Evolutionary conservation across 2,888 invertebrate genomes (phyloP), one percentile per base, ranked within the genome.

Genomic region (Embidobia sp.): DNA sequence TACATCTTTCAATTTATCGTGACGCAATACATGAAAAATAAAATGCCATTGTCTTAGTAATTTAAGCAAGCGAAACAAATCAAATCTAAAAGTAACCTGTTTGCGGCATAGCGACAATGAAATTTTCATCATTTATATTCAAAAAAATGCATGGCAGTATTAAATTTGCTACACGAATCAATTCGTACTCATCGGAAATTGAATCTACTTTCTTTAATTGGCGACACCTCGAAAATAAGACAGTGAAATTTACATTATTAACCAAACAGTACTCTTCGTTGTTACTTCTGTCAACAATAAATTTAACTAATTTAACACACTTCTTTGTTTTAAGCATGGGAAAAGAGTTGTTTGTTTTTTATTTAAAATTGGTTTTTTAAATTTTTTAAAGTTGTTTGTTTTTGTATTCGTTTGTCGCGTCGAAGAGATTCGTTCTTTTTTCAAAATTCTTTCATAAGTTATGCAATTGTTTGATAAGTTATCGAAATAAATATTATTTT

Each of bases 221-320:
- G 13, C 7, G 10, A 26, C 40, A 40, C n/a, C n/a, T n/a, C 18
- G 40, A 8, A 19, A 59, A 27, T n/a, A 2, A 27, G 18, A 40
- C 27, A 1, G 15, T 27, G 15, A 15, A 13, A 6, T 29, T 11
- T 10, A 59, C 18, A 13, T 10, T 35, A 27, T 59, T 31, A n/a
- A 51, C 46, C n/a, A 55, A 2, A 46, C 37, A 35, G 10, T 31
- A 48, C 29, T 63, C 55, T 46, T 31, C 37, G 11, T 53, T 53
- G 29, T 8, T 46, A 2, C 3, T 6, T 35, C 8, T 16, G 37
- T 70, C 61, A 3, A 44, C 22, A 6, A 44, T 11, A 19, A 44
- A 22, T 22, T 44, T 11, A 22, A 10, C 22, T 10, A 44, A 22
- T 44, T 44, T 19, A 10, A 44, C 42, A 10, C 22, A 44, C 1